Conservation (phyloP, 2,888 invertebrate genomes). For the Gibbula magus region DNA sequence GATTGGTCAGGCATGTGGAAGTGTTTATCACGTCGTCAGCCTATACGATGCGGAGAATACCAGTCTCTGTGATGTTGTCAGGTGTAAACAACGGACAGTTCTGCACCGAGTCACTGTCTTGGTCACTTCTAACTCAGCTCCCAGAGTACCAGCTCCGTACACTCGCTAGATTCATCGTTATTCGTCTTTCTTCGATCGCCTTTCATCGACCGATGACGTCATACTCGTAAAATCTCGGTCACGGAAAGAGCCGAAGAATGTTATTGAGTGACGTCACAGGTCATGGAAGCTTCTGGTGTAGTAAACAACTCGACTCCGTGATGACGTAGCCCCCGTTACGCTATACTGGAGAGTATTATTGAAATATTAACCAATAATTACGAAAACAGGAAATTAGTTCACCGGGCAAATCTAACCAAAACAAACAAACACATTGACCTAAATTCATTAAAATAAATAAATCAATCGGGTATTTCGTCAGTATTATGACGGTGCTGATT, state of each 20-base stretch:
- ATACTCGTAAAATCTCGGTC: not conserved
- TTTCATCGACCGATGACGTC: slow-evolving; percentile 2
- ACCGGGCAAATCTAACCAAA: not conserved
- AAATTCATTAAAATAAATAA: not conserved
- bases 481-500: not conserved
- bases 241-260: slow-evolving; percentile 14
- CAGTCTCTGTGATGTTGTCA: too few species aligned
- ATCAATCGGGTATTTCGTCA: not conserved
- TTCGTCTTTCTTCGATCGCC: not conserved
- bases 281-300: slow-evolving; percentile 7
- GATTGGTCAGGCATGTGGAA: not conserved
- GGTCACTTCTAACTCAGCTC: too few species aligned
- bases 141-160: too few species aligned
- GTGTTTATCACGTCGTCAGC: slow-evolving; percentile 12
- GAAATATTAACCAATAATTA: too few species aligned
- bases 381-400: too few species aligned
- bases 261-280: slow-evolving; percentile 14
- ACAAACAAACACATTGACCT: not conserved
- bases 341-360: too few species aligned
- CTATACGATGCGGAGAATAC: not conserved
- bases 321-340: not conserved
- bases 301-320: slow-evolving; percentile 4
- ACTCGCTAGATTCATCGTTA: not conserved
- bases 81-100: too few species aligned
- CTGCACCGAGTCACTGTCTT: too few species aligned